Evolutionary conservation across 2,113 vertebrate genomes (phyloP).

Genomic region (Rhinogobius similis): DNA sequence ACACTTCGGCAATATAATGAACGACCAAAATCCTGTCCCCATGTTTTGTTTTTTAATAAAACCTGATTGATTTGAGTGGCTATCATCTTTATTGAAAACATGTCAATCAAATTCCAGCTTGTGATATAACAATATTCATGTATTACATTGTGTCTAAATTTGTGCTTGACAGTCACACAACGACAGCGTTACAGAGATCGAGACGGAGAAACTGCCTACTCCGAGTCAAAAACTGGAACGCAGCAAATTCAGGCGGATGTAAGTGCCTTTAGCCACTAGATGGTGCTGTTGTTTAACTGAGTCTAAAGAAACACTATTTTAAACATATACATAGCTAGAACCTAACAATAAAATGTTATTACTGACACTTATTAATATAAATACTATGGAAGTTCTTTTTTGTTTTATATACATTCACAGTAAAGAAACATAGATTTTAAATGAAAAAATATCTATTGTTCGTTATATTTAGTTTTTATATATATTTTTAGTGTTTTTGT

Average conservation of each 20-base stretch:
- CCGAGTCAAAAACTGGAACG: constrained; percentile 4
- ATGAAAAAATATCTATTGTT: no score
- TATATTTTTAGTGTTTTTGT: no score
- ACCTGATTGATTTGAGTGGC: not conserved
- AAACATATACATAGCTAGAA: not conserved
- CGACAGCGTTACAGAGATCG: constrained; percentile 6
- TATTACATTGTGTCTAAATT: constrained; percentile 16
- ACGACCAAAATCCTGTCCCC: not conserved
- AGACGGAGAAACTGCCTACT: constrained; percentile 39
- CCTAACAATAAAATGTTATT: no score
- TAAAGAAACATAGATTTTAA: no score
- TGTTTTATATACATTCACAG: no score
- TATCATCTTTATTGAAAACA: not conserved
- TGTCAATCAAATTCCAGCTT: not conserved
- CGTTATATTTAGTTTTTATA: no score
- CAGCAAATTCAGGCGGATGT: constrained; percentile 65
- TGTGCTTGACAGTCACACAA: constrained; percentile 21
- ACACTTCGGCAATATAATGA: not conserved
- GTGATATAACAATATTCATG: not conserved
- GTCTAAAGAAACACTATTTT: not conserved
- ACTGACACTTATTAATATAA: no score
- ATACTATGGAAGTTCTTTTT: no score
- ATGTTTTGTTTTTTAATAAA: no score
- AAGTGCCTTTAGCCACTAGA: constrained; percentile 61
- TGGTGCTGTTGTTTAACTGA: constrained; percentile 52